These are phyloP conservation scores for Epinephelus coioides DNA, from an alignment of 2,797 vertebrate genomes.

Conservation along the genomic window DNA sequence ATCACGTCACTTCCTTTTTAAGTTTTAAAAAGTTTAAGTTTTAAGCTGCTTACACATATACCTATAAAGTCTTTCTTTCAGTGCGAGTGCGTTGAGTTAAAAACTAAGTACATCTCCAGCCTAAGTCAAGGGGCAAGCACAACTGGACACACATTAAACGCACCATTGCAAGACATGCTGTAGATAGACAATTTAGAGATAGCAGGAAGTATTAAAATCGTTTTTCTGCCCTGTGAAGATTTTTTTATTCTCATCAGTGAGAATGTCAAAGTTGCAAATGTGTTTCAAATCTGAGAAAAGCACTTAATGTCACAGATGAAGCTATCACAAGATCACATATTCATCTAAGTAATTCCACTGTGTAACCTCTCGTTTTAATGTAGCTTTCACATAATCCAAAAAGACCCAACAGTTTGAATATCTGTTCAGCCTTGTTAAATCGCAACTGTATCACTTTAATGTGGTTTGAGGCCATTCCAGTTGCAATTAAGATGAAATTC, in stretches of 20 bases:
- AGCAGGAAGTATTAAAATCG: not conserved
- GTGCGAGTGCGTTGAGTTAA: too few relatives aligned
- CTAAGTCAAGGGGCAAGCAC: too few relatives aligned
- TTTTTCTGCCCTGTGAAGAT: not conserved
- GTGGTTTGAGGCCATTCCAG: slow-evolving; percentile 46
- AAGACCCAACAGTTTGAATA: slow-evolving; percentile 13
- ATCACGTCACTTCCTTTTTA: too few relatives aligned
- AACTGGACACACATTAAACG: not conserved
- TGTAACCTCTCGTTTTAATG: slow-evolving; percentile 13
- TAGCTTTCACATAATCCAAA: slow-evolving; percentile 23
- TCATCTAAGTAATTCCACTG: not conserved
- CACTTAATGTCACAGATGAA: slow-evolving; percentile 10
- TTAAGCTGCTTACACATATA: too few relatives aligned
- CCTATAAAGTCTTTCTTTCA: too few relatives aligned
- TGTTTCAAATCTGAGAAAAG: not conserved
- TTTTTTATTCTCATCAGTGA: not conserved
- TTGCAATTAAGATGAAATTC: slow-evolving; percentile 54
- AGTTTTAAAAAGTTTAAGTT: too few relatives aligned
- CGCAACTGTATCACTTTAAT: slow-evolving; percentile 21
- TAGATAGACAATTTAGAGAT: not conserved
- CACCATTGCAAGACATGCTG: not conserved
- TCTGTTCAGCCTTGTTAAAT: slow-evolving; percentile 37
- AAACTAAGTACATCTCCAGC: too few relatives aligned
- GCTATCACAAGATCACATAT: slow-evolving; percentile 16
- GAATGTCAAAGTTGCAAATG: not conserved